phyloP scores from a whole-genome alignment of 2,888 invertebrate genomes.

The Graphium colonna region DNA sequence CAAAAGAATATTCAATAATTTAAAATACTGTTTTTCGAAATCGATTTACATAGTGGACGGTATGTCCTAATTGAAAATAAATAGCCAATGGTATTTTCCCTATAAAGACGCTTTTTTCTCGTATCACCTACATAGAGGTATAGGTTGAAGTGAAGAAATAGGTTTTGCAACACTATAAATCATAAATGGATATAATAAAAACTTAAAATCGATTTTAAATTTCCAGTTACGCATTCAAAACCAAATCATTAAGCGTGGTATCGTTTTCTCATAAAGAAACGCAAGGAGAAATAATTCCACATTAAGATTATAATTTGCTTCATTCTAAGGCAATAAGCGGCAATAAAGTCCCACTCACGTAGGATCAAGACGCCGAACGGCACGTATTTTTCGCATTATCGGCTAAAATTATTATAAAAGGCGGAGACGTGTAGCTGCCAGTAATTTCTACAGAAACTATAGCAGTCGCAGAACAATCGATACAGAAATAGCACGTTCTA shows the following conservation, averaged over 20 bases:
- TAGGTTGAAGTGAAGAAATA: too few relatives aligned
- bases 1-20: too few relatives aligned
- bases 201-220: too few relatives aligned
- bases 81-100: too few relatives aligned
- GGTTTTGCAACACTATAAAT: too few relatives aligned
- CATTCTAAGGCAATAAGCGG: slow-evolving; percentile 64
- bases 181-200: too few relatives aligned
- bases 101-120: too few relatives aligned
- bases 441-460: slow-evolving; percentile 42
- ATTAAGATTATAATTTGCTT: slow-evolving; percentile 61
- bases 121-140: too few relatives aligned
- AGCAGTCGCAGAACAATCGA: slow-evolving; percentile 33
- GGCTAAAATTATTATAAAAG: slow-evolving; percentile 74
- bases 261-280: slow-evolving; percentile 18
- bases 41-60: too few relatives aligned
- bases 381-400: slow-evolving; percentile 78
- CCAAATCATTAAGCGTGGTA: slow-evolving; percentile 5
- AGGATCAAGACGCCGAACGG: slow-evolving; percentile 54
- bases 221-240: not conserved
- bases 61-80: too few relatives aligned
- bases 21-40: too few relatives aligned
- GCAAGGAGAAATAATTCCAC: slow-evolving; percentile 40
- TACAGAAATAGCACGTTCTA: slow-evolving; percentile 39
- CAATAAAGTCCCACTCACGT: slow-evolving; percentile 67
- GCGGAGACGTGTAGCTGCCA: slow-evolving; percentile 63